These are phyloP conservation scores for Spheniscus mendiculus DNA, from an alignment of 2,113 vertebrate species.

Conservation along the genomic window DNA sequence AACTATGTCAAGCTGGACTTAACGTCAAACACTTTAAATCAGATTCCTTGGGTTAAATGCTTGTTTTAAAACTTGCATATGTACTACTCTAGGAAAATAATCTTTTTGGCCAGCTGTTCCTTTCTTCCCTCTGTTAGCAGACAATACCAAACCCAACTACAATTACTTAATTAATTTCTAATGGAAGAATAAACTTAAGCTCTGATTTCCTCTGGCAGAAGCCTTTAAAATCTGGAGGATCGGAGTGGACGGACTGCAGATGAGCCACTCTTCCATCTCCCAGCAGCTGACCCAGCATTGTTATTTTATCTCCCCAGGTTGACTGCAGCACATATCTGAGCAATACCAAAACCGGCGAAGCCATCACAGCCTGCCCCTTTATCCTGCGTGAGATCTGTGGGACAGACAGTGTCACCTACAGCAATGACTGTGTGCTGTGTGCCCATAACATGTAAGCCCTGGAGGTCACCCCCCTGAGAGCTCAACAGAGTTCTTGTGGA, in stretches of 20 bases:
- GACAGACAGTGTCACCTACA: background rate
- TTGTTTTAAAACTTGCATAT: background rate
- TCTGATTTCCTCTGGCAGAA: background rate
- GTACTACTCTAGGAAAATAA: background rate
- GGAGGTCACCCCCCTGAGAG: background rate
- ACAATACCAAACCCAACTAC: background rate
- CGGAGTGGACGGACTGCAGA: background rate
- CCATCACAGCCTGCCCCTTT: background rate
- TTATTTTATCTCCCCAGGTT: background rate
- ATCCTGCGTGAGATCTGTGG: slow-evolving; percentile 33
- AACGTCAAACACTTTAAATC: background rate
- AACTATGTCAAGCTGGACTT: background rate
- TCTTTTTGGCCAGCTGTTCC: background rate
- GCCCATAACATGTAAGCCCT: slow-evolving; percentile 49
- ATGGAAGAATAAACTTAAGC: background rate
- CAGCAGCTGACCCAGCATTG: background rate
- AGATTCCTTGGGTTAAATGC: background rate
- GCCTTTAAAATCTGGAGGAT: background rate
- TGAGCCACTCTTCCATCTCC: background rate
- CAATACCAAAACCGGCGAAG: fast-evolving
- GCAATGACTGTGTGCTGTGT: slow-evolving; percentile 35
- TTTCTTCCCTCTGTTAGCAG: background rate
- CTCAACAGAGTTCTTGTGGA: fast-evolving
- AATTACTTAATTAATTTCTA: background rate
- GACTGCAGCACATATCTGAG: background rate